phyloP scores from a whole-genome alignment of 2,888 invertebrate genomes.

The Acanthosepion esculentum region DNA sequence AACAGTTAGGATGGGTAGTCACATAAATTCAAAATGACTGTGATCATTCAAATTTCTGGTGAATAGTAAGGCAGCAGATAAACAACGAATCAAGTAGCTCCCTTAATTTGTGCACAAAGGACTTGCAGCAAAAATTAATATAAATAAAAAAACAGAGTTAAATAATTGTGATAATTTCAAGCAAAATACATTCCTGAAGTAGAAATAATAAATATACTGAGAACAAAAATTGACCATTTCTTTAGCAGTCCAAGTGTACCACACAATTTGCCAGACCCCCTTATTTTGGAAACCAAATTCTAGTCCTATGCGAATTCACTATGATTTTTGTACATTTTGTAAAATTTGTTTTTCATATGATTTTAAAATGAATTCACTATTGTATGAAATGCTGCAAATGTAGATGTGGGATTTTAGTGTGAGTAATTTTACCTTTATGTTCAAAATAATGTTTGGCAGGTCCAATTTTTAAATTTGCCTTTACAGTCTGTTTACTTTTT shows the following conservation, averaged over 20 bases:
- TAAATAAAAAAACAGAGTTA: not conserved
- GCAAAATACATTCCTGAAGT: not conserved
- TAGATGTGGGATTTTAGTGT: no score
- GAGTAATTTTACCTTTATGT: no score
- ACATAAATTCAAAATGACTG: not conserved
- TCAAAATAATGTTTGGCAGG: no score
- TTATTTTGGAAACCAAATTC: not conserved
- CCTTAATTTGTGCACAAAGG: not conserved
- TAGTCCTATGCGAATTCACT: not conserved
- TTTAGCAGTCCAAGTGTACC: not conserved
- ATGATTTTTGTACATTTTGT: not conserved
- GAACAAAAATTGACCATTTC: not conserved
- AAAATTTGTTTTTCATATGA: not conserved
- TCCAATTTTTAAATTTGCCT: no score
- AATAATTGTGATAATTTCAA: not conserved
- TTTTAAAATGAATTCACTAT: not conserved
- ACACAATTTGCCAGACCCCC: not conserved
- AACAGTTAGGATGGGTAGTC: not conserved
- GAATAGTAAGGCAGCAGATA: not conserved
- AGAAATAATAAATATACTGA: not conserved
- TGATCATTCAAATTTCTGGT: not conserved
- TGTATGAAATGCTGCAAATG: not conserved
- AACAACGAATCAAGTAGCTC: constrained; percentile 8
- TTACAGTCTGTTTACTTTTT: no score
- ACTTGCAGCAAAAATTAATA: not conserved